Evolutionary conservation across 2,113 vertebrate species (phyloP).

Genomic region (Seriola aureovittata): DNA sequence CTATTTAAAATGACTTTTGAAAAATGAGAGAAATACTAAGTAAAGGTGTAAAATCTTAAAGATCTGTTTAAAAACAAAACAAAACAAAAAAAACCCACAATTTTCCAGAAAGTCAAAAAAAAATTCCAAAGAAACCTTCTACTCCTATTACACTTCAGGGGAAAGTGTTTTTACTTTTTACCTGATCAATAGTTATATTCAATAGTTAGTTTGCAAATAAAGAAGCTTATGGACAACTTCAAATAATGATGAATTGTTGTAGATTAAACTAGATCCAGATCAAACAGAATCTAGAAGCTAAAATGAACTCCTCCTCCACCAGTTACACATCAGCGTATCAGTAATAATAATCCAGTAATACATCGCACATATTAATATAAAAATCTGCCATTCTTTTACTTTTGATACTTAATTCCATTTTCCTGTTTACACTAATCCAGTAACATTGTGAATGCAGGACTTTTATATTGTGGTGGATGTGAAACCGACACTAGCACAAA

Average conservation of each 20-base stretch:
- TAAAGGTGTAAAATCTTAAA: neutral
- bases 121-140: too few species aligned
- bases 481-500: slow-evolving; percentile 12
- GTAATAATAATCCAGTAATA: neutral
- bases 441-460: neutral
- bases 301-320: neutral
- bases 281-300: neutral
- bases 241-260: neutral
- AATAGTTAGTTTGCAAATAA: neutral
- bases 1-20: neutral
- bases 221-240: neutral
- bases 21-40: too few species aligned
- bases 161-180: neutral
- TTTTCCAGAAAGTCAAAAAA: neutral
- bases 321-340: neutral
- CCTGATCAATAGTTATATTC: neutral
- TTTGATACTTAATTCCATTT: neutral
- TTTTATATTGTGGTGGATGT: neutral
- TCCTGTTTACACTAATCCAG: neutral
- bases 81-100: too few species aligned
- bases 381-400: neutral
- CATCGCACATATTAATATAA: neutral
- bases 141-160: too few species aligned
- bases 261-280: neutral
- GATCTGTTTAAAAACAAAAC: neutral